Evolutionary conservation across 1,140 invertebrate species (phyloP), one percentile per base, ranked within the genome.

Genomic region (Drosophila trapezifrons): DNA sequence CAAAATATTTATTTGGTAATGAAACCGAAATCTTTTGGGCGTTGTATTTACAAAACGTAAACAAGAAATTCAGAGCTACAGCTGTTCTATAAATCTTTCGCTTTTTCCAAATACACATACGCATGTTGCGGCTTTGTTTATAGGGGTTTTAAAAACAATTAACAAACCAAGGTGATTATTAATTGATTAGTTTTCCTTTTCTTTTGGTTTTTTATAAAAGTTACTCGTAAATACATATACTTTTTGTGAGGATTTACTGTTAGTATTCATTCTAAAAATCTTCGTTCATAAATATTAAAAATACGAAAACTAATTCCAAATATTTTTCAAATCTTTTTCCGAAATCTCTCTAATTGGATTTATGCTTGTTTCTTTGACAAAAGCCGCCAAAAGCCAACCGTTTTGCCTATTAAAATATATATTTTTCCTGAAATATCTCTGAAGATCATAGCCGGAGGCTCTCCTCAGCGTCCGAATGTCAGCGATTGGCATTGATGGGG

Each of bases 401-500:
- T 58, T 80, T 79, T 37, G 56, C 62, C 72, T 66, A 62, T 63
- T 51, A 60, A 72, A 78, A 77, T 37, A 71, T 42, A 71, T 42
- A 72, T 67, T 75, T 40, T 59, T 69, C 62, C 27, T 76, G 27
- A 59, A 76, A 76, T 76, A 57, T 77, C 38, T 52, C 43, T 76
- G 78, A 86, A 86, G 78, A 86, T 66, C 79, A 66, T 72, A 78
- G 54, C 65, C 65, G 71, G 51, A 54, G 51, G 51, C 51, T 62
- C 54, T 67, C 49, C 64, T 38, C 43, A 70, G 49, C 59, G 20
- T 56, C 22, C 78, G 83, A 86, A 87, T 81, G 83, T 81, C 84
- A 78, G 43, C 43, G 56, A 42, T 69, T 87, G 83, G 63, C 83
- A 87, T 83, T 84, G 72, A 59, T 51, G 76, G 59, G 83, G 83